phyloP scores from a whole-genome alignment of 2,113 vertebrate genomes.

The Piaya cayana region DNA sequence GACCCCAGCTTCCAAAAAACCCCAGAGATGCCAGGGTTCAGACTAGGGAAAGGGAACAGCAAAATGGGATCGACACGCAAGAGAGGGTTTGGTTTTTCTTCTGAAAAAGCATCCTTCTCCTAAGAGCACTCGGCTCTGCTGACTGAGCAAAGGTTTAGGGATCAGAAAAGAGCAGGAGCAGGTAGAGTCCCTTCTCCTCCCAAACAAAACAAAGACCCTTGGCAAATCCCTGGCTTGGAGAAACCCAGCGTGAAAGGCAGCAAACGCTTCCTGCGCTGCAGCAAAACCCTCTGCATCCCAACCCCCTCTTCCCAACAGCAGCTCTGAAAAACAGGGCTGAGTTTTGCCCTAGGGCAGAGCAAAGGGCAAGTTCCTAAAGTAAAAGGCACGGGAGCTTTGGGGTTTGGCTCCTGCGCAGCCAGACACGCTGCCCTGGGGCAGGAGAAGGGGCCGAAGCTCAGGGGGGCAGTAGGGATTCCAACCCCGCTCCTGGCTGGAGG shows the following conservation, averaged over 20 bases:
- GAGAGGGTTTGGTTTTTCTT: neutral
- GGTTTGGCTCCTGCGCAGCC: neutral
- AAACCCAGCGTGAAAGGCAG: neutral
- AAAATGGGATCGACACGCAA: neutral
- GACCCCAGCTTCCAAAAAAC: neutral
- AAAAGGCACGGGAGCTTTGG: neutral
- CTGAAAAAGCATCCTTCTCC: neutral
- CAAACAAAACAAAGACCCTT: accelerated
- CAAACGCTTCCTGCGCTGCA: neutral
- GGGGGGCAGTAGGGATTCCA: neutral
- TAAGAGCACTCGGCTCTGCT: neutral
- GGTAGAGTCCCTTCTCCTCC: neutral
- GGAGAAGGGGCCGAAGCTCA: neutral
- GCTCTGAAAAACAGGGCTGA: neutral
- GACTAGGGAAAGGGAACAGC: neutral
- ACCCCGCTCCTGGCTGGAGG: accelerated
- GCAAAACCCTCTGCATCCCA: neutral
- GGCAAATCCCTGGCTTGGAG: accelerated
- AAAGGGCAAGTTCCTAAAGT: neutral
- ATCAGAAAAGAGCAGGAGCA: neutral
- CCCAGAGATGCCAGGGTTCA: accelerated
- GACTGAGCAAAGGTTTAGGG: neutral
- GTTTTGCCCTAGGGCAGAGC: neutral
- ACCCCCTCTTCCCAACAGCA: neutral
- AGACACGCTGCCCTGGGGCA: neutral